Evolutionary conservation across 1,140 invertebrate genomes (phyloP), one percentile per base, ranked within the genome.

Genomic region (Triops cancriformis): DNA sequence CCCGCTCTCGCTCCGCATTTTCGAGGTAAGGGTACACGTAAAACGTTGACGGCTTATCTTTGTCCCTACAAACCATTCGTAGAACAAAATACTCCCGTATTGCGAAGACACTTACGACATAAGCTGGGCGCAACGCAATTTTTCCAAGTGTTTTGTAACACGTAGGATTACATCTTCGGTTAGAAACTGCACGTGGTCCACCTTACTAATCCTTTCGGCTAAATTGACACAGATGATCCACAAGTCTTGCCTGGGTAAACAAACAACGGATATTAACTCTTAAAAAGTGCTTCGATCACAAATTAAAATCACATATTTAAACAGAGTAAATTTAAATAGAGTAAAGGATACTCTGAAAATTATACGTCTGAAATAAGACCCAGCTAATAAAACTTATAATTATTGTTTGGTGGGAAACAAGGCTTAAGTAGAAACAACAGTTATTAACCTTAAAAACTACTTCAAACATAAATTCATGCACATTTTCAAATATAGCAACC

Each of bases 71-170:
- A 79, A 82, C 78, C 27, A 76, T 7, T 37, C 7, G 7, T 37
- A 37, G 2, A 37, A 37, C 74, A 77, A 76, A 76, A 78, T 73
- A 72, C 11, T 80, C 73, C 5, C 26, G 73, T 11, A 76, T n/a
- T 76, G 78, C 78, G 41, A 64, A 64, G 10, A 37, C 77, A 51
- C 89, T 89, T 86, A 93, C 92, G 88, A 90, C 82, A 88, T 88
- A 82, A 89, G 87, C 83, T 91, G 89, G 23, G 92, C 90, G 82
- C 92, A 87, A 81, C 92, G 87, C 73, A 96, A 93, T 82, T 92
- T 91, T 83, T 93, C 93, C 86, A 95, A 93, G 87, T 97, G 94
- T 79, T 89, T 87, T 41, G 92, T 93, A 10, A 95, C 89, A 83
- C 89, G 90, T 72, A 88, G 89, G 3, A 94, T 90, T 84, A 95